Evolutionary conservation across 2,113 vertebrate genomes (phyloP).

Genomic region (Sebastes fasciatus): DNA sequence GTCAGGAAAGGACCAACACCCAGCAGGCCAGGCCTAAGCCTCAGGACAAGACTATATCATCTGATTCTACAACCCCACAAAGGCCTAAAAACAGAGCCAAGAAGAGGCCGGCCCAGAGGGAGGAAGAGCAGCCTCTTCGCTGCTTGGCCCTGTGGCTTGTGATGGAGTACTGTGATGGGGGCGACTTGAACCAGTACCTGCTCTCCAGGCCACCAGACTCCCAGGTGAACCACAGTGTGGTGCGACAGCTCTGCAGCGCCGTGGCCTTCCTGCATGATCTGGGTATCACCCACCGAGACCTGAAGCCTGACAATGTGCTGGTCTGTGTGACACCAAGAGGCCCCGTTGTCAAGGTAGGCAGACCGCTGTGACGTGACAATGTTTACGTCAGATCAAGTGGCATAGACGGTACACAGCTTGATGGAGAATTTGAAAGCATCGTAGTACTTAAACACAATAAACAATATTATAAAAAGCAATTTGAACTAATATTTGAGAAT

Average conservation of each 20-base stretch:
- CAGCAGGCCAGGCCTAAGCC: slow-evolving; percentile 60
- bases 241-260: slow-evolving; percentile 92
- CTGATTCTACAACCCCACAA: slow-evolving; percentile 49
- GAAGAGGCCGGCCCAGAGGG: slow-evolving; percentile 80
- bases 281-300: slow-evolving; percentile 93
- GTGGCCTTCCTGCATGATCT: slow-evolving; percentile 93
- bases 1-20: slow-evolving; percentile 21
- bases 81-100: slow-evolving; percentile 51
- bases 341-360: slow-evolving; percentile 89
- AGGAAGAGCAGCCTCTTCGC: slow-evolving; percentile 80
- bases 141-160: slow-evolving; percentile 94
- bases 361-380: background rate
- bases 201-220: slow-evolving; percentile 89
- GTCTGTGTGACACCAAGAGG: slow-evolving; percentile 88
- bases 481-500: background rate
- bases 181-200: slow-evolving; percentile 94
- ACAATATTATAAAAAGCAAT: background rate
- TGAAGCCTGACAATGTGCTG: slow-evolving; percentile 97
- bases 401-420: background rate
- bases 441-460: background rate
- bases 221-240: slow-evolving; percentile 89
- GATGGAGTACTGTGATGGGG: slow-evolving; percentile 98
- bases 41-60: slow-evolving; percentile 12
- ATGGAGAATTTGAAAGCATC: background rate
- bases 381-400: background rate